phyloP scores from a whole-genome alignment of 1,140 invertebrate genomes.

The Drosophila santomea region DNA sequence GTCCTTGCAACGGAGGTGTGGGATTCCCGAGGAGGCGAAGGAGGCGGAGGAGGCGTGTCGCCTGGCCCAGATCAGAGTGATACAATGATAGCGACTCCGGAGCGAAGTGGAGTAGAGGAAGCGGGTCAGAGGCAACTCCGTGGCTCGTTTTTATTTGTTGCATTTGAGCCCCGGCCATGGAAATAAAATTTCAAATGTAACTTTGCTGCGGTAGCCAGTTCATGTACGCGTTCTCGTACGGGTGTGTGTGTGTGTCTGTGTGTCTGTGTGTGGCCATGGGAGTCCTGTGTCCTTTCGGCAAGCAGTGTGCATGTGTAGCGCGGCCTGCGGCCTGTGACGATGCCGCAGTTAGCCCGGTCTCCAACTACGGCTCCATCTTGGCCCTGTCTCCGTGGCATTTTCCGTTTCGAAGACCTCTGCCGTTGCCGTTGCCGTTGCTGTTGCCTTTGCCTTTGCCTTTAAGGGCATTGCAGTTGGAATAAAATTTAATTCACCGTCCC shows the following conservation, averaged over 20 bases:
- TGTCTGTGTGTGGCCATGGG: conserved; percentile 3
- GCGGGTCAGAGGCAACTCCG: conserved; percentile 2
- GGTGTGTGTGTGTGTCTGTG: conserved; percentile 12
- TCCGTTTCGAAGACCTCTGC: conserved; percentile 4
- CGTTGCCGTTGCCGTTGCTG: background rate
- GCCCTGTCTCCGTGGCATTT: conserved; percentile 1
- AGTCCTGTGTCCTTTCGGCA: conserved; percentile 4
- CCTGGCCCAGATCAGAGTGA: conserved; percentile 45
- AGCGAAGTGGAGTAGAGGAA: conserved; percentile 4
- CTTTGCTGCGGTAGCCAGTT: conserved; percentile 45
- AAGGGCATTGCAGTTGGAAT: conserved; percentile 71
- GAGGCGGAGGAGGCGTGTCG: conserved; percentile 13
- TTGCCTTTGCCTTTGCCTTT: conserved; percentile 7
- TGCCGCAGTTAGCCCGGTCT: conserved; percentile 22
- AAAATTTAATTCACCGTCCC: conserved; percentile 69
- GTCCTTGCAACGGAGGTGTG: background rate
- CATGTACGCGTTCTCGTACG: conserved; percentile 1
- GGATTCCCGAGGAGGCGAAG: too few species aligned
- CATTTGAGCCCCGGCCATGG: conserved; percentile 51
- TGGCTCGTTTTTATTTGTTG: conserved; percentile 69
- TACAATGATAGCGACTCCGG: conserved; percentile 33
- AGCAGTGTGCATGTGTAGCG: conserved; percentile 14
- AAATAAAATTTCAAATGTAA: conserved; percentile 70
- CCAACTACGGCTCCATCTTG: conserved; percentile 24
- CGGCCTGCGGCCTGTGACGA: conserved; percentile 17